Base-by-base conservation (phyloP, 2,113 vertebrate species). In the Caranx melampygus region DNA sequence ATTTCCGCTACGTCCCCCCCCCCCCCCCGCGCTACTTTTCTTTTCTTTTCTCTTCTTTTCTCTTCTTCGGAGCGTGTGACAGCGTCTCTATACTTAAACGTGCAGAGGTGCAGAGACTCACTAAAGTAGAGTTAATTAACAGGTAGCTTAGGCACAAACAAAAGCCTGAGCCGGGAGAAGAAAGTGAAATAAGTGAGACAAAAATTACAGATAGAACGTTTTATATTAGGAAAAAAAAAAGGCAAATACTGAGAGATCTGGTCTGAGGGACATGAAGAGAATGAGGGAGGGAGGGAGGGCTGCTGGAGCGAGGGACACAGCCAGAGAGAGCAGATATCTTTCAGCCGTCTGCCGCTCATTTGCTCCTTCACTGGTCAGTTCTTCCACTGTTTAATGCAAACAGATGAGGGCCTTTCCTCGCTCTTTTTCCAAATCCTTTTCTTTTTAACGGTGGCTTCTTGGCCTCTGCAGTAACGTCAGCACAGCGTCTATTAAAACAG, bases 401-500 rank as follows among this genome's bases (percentile, higher is more conserved):
- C 86, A 92, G 78, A 88, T 88, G 79, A 80, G 81, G 81, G 78
- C 85, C 81, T 85, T 89, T 83, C 72, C 88, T 87, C 71, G 35
- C 71, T 88, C 79, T 88, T 86, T 92, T 88, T 84, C 76, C 86
- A 81, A 84, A 87, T 59, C 85, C 74, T 77, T 89, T 78, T 78
- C 77, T 84, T 87, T 92, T 91, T 88, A 88, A 86, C 71, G 16
- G 89, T 85, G 87, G 89, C 89, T 89, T 86, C 83, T 89, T 91
- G 87, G 84, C 89, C 80, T 85, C 60, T 71, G 85, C 84, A 75
- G 90, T 89, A 86, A 89, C 85, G 88, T 92, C 89, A 92, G 85
- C 76, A 61, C 72, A 52, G 78, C 47, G 21, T 89, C 88, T 90
- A 91, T 93, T 94, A 93, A 95, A 93, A 91, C 91, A 90, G 88